Evolutionary conservation across 2,113 vertebrate genomes (phyloP), one percentile per base, ranked within the genome.

Genomic region (Bagarius yarrelli): DNA sequence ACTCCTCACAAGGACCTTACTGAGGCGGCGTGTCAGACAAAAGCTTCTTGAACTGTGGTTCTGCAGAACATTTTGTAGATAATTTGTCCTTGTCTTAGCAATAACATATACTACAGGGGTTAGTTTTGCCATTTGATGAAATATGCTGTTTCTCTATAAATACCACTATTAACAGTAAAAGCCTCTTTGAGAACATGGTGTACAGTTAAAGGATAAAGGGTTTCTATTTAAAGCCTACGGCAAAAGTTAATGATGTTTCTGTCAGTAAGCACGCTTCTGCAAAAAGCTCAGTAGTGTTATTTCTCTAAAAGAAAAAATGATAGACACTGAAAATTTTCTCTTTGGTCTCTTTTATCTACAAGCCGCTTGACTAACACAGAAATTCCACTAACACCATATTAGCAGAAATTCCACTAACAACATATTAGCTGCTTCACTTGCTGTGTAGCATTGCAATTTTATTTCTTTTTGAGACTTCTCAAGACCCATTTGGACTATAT

Each of bases 1-100:
- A 78, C 57, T 83, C 77, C 81, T 67, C 25, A 15, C 47, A 89
- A 86, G 87, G 83, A 88, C 84, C 61, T 30, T 64, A 34, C 52
- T 77, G 55, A 67, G 15, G 23, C 36, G 50, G 56, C 34, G 72
- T 25, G 75, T 27, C 32, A 50, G 44, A 60, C 23, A 27, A 61
- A 76, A 79, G 16, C 12, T 56, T 56, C 47, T 53, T 53, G 52
- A 52, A 73, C 70, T 55, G 27, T 55, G 34, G 27, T 32, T 32
- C 27, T 72, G 18, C 50, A 32, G 5, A 66, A 67, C n/a, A 44
- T 44, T 27, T 5, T 57, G 13, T n/a, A 59, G 59, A 69, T 12
- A n/a, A 79, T 61, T 21, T 34, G 25, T 52, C 27, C n/a, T 84
- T 47, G 52, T 36, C 72, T 55, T 15, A 50, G 36, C 40, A 80